Percentiles rank a stretch among this genome's conserved stretches.
Conservation (phyloP, 1,140 invertebrate species). For the Neodiprion pinetum region DNA sequence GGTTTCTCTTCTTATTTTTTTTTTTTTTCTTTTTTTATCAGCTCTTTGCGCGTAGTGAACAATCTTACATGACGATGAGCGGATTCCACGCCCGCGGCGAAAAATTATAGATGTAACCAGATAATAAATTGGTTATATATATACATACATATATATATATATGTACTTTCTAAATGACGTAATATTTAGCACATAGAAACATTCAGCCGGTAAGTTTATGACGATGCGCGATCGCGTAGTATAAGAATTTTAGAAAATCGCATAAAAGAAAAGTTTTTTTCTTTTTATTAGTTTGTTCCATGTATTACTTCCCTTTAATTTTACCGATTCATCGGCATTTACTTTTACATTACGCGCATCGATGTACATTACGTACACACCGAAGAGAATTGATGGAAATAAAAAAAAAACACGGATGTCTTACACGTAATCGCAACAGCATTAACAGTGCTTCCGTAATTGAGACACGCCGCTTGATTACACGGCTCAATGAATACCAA, state of each 20-base stretch:
- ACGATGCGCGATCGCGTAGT: neutral
- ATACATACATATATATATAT: neutral
- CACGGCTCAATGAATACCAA: too few relatives aligned
- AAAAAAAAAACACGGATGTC: too few relatives aligned
- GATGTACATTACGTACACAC: too few relatives aligned
- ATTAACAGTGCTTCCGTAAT: too few relatives aligned
- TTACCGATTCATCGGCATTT: too few relatives aligned
- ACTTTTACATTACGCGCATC: too few relatives aligned
- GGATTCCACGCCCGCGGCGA: neutral
- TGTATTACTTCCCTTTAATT: too few relatives aligned
- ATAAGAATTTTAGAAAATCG: neutral
- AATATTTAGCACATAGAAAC: neutral
- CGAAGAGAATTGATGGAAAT: too few relatives aligned
- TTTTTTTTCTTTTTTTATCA: neutral
- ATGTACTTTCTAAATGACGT: neutral
- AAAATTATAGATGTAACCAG: neutral
- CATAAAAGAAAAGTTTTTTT: too few relatives aligned
- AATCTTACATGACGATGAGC: neutral
- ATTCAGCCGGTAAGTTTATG: neutral
- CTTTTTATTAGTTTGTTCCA: too few relatives aligned
- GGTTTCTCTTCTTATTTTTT: neutral
- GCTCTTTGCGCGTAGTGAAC: neutral
- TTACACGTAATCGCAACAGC: too few relatives aligned
- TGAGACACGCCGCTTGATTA: too few relatives aligned
- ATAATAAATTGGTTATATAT: constrained; percentile 3